These are phyloP conservation scores for Eristalis intricaria DNA, from an alignment of 2,888 invertebrate genomes.

Conservation along the genomic window DNA sequence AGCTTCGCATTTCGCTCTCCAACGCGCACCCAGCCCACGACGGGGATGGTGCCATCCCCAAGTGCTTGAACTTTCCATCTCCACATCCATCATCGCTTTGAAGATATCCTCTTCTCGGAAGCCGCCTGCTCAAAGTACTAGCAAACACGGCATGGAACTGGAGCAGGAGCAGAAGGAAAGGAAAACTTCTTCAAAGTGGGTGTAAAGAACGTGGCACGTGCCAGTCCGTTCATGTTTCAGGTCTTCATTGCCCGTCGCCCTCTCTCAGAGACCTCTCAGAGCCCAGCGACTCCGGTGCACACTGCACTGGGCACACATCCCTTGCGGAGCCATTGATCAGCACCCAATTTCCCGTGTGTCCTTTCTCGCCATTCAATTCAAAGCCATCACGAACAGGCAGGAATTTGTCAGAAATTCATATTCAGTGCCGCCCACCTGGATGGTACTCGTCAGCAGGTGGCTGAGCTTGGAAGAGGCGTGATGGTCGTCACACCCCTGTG, in stretches of 20 bases:
- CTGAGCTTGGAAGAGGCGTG: not conserved
- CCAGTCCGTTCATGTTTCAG: slow-evolving; percentile 12
- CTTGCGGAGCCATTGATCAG: slow-evolving; percentile 52
- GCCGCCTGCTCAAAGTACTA: slow-evolving; percentile 23
- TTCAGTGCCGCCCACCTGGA: slow-evolving; percentile 12
- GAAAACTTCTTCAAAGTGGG: slow-evolving; percentile 45
- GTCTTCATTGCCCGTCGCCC: not conserved
- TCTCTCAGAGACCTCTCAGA: not conserved
- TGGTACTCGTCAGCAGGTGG: slow-evolving; percentile 3
- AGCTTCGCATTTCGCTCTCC: slow-evolving; percentile 10
- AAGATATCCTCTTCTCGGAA: slow-evolving; percentile 42
- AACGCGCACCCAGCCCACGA: not conserved
- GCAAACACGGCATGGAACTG: not conserved
- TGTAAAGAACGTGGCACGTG: slow-evolving; percentile 66
- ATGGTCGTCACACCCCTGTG: not conserved
- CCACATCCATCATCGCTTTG: slow-evolving; percentile 56
- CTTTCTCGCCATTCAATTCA: slow-evolving; percentile 41
- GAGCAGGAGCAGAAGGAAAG: not conserved
- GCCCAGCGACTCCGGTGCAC: not conserved
- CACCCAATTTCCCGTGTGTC: slow-evolving; percentile 45
- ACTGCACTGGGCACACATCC: not conserved
- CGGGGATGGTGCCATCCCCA: not conserved
- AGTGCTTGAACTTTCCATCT: slow-evolving; percentile 49
- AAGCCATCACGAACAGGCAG: slow-evolving; percentile 41
- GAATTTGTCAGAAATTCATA: slow-evolving; percentile 27